These are phyloP conservation scores for Drosophila repletoides DNA, from an alignment of 1,140 invertebrate genomes.

Conservation along the genomic window DNA sequence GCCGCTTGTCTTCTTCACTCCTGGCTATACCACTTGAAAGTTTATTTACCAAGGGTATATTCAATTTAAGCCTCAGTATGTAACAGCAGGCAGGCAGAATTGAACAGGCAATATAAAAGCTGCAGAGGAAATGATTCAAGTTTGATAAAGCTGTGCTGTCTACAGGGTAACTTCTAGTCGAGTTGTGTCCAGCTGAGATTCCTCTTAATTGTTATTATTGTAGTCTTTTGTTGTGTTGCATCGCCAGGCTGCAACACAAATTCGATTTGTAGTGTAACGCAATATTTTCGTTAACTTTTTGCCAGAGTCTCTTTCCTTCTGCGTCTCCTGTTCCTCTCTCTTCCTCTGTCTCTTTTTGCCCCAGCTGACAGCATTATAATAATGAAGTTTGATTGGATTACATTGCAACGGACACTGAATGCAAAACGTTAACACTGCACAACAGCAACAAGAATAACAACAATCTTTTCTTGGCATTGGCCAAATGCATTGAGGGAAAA, in stretches of 20 bases:
- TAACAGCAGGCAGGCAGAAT: too few relatives aligned
- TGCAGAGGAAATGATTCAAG: too few relatives aligned
- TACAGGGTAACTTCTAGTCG: too few relatives aligned
- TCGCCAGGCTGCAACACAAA: slow-evolving; percentile 58
- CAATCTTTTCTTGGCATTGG: slow-evolving; percentile 44
- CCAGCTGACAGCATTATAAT: slow-evolving; percentile 78
- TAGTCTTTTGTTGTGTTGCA: slow-evolving; percentile 24
- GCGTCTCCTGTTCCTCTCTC: neutral
- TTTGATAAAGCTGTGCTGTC: too few relatives aligned
- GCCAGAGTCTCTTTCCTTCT: neutral
- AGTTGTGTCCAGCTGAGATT: slow-evolving; percentile 42
- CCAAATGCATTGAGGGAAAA: slow-evolving; percentile 62
- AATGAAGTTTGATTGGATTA: slow-evolving; percentile 79
- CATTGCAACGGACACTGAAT: slow-evolving; percentile 74
- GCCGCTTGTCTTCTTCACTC: slow-evolving; percentile 26
- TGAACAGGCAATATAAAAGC: too few relatives aligned
- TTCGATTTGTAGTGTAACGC: slow-evolving; percentile 72
- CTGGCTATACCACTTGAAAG: too few relatives aligned
- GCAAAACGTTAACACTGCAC: slow-evolving; percentile 76
- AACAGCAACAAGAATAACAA: too few relatives aligned
- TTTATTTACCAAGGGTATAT: too few relatives aligned
- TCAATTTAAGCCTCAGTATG: too few relatives aligned
- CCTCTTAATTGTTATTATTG: slow-evolving; percentile 15
- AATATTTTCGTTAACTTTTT: slow-evolving; percentile 72
- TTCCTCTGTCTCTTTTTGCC: slow-evolving; percentile 32